These are phyloP conservation scores for Nixonia krombeini DNA, from an alignment of 1,140 invertebrate genomes.

Conservation along the genomic window DNA sequence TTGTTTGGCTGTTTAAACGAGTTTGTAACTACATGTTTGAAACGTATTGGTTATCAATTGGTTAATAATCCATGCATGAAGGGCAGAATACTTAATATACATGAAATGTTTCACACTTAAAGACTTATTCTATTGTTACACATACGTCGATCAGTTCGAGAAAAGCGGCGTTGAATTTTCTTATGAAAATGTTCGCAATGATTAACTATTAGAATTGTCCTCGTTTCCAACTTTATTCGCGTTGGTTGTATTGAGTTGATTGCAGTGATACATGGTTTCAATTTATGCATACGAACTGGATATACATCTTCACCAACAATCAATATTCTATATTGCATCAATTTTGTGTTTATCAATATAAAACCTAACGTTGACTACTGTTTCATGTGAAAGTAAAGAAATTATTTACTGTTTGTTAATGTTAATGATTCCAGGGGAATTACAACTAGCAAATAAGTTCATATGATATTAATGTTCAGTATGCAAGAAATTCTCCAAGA, in stretches of 20 bases:
- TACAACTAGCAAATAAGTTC: too few relatives aligned
- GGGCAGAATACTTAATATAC: constrained; percentile 16
- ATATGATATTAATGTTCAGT: too few relatives aligned
- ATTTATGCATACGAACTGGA: constrained; percentile 15
- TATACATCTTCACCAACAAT: too few relatives aligned
- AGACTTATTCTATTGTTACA: constrained; percentile 24
- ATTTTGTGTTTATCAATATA: too few relatives aligned
- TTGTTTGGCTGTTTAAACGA: too few relatives aligned
- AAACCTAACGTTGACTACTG: too few relatives aligned
- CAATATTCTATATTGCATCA: too few relatives aligned
- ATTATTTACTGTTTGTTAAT: too few relatives aligned
- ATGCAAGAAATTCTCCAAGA: too few relatives aligned
- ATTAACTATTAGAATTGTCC: constrained; percentile 31
- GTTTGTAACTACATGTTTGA: too few relatives aligned
- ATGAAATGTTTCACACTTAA: constrained; percentile 19
- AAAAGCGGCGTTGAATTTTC: constrained; percentile 37
- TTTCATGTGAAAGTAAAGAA: too few relatives aligned
- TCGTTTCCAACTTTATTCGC: constrained; percentile 19
- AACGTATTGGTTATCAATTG: constrained; percentile 27
- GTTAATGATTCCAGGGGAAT: too few relatives aligned
- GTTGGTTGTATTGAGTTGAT: constrained; percentile 3
- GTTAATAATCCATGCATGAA: constrained; percentile 1
- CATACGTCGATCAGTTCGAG: constrained; percentile 22
- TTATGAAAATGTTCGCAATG: constrained; percentile 30
- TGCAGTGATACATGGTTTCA: constrained; percentile 16